Evolutionary conservation across 1,140 invertebrate species (phyloP).

Genomic region (Sinella curviseta): DNA sequence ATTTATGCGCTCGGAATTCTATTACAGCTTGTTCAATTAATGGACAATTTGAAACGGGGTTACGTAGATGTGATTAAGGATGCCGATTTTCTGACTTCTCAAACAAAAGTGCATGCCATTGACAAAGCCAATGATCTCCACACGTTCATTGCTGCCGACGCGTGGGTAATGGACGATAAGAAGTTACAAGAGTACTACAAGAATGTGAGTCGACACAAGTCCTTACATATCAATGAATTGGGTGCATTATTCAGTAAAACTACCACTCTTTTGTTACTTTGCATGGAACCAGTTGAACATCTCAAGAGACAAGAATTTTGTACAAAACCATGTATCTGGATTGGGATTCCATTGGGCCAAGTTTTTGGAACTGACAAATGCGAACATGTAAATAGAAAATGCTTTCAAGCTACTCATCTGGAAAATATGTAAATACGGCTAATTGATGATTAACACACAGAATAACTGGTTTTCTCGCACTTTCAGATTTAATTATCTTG

Average conservation of each 20-base stretch:
- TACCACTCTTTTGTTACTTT: neutral
- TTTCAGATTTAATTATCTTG: neutral
- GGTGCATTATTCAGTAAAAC: neutral
- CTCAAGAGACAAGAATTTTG: neutral
- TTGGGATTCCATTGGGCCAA: neutral
- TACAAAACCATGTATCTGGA: neutral
- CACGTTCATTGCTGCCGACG: conserved; percentile 2
- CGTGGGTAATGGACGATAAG: neutral
- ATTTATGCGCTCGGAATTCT: neutral
- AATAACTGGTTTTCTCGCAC: no score
- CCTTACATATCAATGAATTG: neutral
- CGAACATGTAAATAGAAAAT: conserved; percentile 15
- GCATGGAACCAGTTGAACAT: neutral
- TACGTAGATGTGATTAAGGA: neutral
- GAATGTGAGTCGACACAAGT: neutral
- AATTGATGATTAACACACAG: no score
- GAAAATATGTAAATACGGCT: neutral
- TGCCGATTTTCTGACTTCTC: neutral
- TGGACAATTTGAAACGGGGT: neutral
- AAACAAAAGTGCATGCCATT: conserved; percentile 9
- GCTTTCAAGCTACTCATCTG: neutral
- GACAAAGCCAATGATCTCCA: neutral
- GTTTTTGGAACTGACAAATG: neutral
- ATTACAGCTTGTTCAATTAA: neutral
- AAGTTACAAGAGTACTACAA: neutral